Conservation (phyloP, 2,113 vertebrate species). For the Periophthalmodon schlosseri region DNA sequence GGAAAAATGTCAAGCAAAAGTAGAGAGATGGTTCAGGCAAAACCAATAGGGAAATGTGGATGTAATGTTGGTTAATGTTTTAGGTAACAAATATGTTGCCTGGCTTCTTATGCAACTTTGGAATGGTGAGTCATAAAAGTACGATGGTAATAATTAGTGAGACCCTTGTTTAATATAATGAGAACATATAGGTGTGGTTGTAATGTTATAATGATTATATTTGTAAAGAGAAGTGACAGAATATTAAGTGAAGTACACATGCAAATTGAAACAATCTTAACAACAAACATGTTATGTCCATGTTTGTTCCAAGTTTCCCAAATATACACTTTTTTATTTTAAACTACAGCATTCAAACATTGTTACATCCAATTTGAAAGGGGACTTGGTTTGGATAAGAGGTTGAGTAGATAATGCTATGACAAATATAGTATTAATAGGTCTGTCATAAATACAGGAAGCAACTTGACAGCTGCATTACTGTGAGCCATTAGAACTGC, state of each 20-base stretch:
- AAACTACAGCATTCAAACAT: not conserved
- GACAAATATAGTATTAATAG: slow-evolving; percentile 1
- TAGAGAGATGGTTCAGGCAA: not conserved
- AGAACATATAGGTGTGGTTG: not conserved
- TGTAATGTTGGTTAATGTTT: not conserved
- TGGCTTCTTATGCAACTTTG: not conserved
- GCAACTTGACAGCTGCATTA: slow-evolving; percentile 15
- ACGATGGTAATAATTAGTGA: not conserved
- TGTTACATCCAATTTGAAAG: not conserved
- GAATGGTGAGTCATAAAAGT: not conserved
- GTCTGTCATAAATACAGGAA: slow-evolving; percentile 13
- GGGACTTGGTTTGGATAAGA: not conserved
- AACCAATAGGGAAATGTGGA: not conserved
- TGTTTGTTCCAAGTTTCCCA: not conserved
- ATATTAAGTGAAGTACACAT: too few species aligned
- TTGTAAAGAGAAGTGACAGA: too few species aligned
- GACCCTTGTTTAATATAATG: not conserved
- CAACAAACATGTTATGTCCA: too few species aligned
- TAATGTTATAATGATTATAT: not conserved
- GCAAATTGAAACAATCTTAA: too few species aligned
- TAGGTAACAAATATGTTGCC: not conserved
- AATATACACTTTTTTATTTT: not conserved
- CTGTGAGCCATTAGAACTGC: slow-evolving; percentile 2
- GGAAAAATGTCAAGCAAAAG: slow-evolving; percentile 13
- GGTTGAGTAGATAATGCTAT: not conserved